Evolutionary conservation across 2,888 invertebrate genomes (phyloP).

Genomic region (Calameuta idolon): DNA sequence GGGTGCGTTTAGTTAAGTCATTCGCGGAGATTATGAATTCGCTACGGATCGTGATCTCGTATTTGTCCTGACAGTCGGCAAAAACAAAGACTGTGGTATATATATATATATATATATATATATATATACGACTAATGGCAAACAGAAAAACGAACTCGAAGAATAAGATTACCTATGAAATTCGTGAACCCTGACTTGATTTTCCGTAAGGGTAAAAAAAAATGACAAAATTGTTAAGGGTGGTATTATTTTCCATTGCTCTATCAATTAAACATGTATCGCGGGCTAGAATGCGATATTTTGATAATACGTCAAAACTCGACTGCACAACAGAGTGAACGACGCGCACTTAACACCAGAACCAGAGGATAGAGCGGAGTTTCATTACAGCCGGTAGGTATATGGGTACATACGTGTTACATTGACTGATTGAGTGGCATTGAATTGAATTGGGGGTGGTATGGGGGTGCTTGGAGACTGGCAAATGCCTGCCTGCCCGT

Average conservation of each 20-base stretch:
- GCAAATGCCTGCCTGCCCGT: conserved; percentile 50
- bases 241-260: background rate
- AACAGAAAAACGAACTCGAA: background rate
- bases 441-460: conserved; percentile 62
- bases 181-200: background rate
- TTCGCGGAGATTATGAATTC: conserved; percentile 55
- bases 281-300: background rate
- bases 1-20: conserved; percentile 57
- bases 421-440: conserved; percentile 66
- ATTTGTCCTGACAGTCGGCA: background rate
- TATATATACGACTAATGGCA: no score
- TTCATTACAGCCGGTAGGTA: conserved; percentile 29
- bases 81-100: background rate
- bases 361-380: background rate
- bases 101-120: no score
- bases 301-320: background rate
- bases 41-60: conserved; percentile 44
- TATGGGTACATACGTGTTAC: conserved; percentile 59
- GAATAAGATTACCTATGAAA: no score
- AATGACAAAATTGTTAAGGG: background rate
- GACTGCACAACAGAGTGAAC: background rate
- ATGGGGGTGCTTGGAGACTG: conserved; percentile 38
- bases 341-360: conserved; percentile 5
- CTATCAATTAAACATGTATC: background rate
- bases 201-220: background rate